phyloP scores from a whole-genome alignment of 2,888 invertebrate genomes.

The Aphrophora alni region DNA sequence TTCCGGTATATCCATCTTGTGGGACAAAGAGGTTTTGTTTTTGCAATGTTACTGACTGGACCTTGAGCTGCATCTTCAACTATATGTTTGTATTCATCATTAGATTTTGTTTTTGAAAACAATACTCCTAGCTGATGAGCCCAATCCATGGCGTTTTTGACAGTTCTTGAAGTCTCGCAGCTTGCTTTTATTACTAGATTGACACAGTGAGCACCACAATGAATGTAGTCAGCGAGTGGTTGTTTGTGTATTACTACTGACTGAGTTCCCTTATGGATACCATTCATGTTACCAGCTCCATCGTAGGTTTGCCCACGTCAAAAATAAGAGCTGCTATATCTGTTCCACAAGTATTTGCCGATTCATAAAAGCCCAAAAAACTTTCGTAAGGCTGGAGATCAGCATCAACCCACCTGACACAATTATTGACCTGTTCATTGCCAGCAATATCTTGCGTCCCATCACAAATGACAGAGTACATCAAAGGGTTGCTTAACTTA shows the following conservation, averaged over 20 bases:
- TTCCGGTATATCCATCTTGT: background rate
- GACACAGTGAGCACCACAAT: background rate
- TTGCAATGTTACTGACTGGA: background rate
- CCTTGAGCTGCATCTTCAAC: background rate
- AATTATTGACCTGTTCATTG: too few relatives aligned
- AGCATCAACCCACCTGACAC: too few relatives aligned
- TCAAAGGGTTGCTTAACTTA: too few relatives aligned
- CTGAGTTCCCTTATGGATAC: conserved; percentile 10
- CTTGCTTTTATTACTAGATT: conserved; percentile 10
- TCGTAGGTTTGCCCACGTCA: background rate
- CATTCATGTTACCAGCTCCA: background rate
- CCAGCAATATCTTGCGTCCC: too few relatives aligned
- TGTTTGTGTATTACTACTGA: background rate
- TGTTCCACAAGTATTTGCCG: too few relatives aligned
- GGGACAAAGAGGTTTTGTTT: conserved; percentile 11
- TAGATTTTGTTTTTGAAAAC: background rate
- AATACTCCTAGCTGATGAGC: conserved; percentile 14
- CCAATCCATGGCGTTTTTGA: background rate
- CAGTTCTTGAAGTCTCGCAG: background rate
- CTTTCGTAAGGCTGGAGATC: too few relatives aligned
- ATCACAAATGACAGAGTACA: too few relatives aligned
- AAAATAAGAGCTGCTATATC: too few relatives aligned
- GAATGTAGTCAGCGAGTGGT: background rate
- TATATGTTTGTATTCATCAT: background rate
- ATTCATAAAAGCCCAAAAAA: too few relatives aligned